A percentile compares a stretch with the other conserved stretches of the same genome.
Conservation (phyloP, 2,797 vertebrate species). For the Acanthis flammea region DNA sequence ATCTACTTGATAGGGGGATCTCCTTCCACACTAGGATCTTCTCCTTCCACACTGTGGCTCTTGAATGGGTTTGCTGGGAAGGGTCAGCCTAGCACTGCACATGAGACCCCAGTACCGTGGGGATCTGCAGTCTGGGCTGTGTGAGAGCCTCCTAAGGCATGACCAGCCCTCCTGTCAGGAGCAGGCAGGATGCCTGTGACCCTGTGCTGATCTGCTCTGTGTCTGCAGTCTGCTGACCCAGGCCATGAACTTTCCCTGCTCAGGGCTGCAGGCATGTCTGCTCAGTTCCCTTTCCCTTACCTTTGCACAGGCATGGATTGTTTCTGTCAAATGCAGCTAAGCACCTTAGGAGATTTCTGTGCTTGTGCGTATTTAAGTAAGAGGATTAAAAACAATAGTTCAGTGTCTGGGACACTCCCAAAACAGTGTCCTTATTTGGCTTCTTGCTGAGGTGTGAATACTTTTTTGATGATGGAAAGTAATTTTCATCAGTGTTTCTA, state of each 20-base stretch:
- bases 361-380: slow-evolving; percentile 31
- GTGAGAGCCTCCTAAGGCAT: accelerated
- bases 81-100: not conserved
- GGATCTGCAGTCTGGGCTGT: not conserved
- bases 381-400: slow-evolving; percentile 53
- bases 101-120: accelerated
- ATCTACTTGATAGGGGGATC: not conserved
- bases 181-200: not conserved
- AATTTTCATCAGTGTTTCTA: not conserved
- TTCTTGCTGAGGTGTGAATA: slow-evolving; percentile 41
- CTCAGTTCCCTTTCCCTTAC: not conserved
- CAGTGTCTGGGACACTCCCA: slow-evolving; percentile 29
- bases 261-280: not conserved
- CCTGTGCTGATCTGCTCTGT: not conserved
- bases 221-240: not conserved
- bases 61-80: not conserved
- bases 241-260: not conserved
- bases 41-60: not conserved
- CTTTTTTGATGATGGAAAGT: slow-evolving; percentile 17
- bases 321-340: slow-evolving; percentile 22
- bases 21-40: not conserved
- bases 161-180: not conserved
- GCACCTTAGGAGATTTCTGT: slow-evolving; percentile 59
- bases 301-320: not conserved
- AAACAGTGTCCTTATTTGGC: slow-evolving; percentile 32